Conservation (phyloP, 1,140 invertebrate species). For the Aphidius gifuensis region DNA sequence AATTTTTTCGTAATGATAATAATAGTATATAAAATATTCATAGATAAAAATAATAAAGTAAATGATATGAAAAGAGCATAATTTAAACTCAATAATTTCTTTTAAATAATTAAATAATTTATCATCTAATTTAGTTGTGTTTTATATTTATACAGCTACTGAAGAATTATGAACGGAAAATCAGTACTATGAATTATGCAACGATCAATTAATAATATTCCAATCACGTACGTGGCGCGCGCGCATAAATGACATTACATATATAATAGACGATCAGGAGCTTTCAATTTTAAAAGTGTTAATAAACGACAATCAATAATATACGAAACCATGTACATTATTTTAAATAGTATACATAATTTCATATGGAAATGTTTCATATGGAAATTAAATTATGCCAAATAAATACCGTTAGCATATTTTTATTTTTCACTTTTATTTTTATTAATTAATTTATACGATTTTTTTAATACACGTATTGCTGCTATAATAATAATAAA, state of each 20-base stretch:
- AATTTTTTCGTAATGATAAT: no score
- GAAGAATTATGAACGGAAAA: slow-evolving; percentile 31
- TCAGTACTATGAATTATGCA: slow-evolving; percentile 46
- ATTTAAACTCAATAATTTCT: no score
- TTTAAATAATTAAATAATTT: no score
- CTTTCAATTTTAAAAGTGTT: slow-evolving; percentile 2
- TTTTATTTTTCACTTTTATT: background rate
- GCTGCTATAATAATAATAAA: no score
- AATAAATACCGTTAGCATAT: background rate
- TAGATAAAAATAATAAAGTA: no score
- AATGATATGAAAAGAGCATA: no score
- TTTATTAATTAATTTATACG: background rate
- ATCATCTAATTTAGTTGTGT: no score
- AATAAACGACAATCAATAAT: background rate
- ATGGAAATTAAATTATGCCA: no score
- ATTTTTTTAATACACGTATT: no score
- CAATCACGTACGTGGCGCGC: slow-evolving; percentile 44
- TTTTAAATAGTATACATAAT: no score
- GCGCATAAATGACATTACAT: slow-evolving; percentile 28
- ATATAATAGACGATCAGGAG: slow-evolving; percentile 37
- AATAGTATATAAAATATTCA: no score
- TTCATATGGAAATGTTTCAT: no score
- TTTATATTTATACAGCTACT: background rate
- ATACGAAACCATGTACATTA: background rate
- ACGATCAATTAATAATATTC: slow-evolving; percentile 50